Evolutionary conservation across 1,140 invertebrate species (phyloP), one percentile per base, ranked within the genome.

Genomic region (Drosophila lini): DNA sequence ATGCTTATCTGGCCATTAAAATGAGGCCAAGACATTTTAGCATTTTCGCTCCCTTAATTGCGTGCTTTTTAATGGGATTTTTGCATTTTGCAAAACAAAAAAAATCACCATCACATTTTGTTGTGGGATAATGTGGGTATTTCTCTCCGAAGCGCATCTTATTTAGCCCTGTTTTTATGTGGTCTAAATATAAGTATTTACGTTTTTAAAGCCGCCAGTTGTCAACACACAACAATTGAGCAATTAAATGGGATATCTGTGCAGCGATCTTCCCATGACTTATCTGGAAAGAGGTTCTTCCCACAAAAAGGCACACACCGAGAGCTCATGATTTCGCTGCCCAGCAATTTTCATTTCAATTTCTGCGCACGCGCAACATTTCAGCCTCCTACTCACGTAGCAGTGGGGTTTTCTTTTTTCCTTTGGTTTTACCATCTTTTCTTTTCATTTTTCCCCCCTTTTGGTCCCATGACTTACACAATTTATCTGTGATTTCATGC

Each of bases 201-300:
- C 56, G 60, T 65, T 61, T 62, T 38, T 44, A 31, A 56, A 36
- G 60, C 42, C 15, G 25, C 34, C 41, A 63, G 59, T 78, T 81
- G 79, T 81, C 79, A 81, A 81, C 79, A 81, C 79, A 81, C 79
- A 81, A 81, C 79, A 81, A 81, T 81, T 81, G 58, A 81, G 67
- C 74, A 81, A 81, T 81, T 81, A 80, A 56, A 55, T 41, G 40
- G 8, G 41, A 31, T 36, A 74, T 74, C 71, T 64, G 9, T 5
- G 16, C n/a, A 19, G 11, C 36, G 45, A 63, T 74, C 78, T 80
- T 80, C 77, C 77, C 78, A 76, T 53, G 73, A 76, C 60, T 76
- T 80, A 80, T 64, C 78, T 19, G 42, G 50, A 76, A 76, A 58
- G 22, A 31, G 38, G 52, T 71, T 71, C 41, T 57, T 55, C 74